Evolutionary conservation across 2,888 invertebrate genomes (phyloP), one percentile per base, ranked within the genome.

Genomic region (Pammene aurita): DNA sequence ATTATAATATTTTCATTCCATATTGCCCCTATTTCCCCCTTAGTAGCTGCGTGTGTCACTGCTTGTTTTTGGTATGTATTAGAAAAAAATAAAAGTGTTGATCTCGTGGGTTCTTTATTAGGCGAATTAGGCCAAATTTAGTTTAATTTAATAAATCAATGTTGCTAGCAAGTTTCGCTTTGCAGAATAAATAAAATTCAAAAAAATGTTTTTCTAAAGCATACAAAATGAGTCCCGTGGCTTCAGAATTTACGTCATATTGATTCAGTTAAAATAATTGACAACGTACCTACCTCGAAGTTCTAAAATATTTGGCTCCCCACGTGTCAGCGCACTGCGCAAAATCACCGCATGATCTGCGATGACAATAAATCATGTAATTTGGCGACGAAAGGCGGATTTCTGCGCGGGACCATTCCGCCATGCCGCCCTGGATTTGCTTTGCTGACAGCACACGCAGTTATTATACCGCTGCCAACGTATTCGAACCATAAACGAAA

Each of bases 281-380:
- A 26, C 26, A 1, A 26, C 26, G 26, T 26, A 38, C 2, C 5
- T 38, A 38, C 6, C 7, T 38, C 0, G 26, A 26, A 7, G 38
- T 38, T 38, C 38, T 38, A 38, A 38, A 58, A 44, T 44, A 9
- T 5, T n/a, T 41, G 41, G 41, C 14, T 72, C 76, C 76, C 76
- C 73, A 78, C 80, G 78, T 75, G 72, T 52, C 26, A 26, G 26
- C 26, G 67, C 34, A 38, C 55, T 50, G 35, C 72, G 61, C 65
- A 57, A 75, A 76, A 79, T 80, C 79, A 74, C 76, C 71, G 79
- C 78, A 75, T 81, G 83, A 88, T 88, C 84, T 81, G 76, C 79
- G 80, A 86, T 86, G 86, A 89, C 86, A 90, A 91, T 92, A 91
- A 92, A 92, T 92, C 91, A 90, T 87, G 80, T 90, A 89, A 91